phyloP scores from a whole-genome alignment of 2,113 vertebrate species.

The Chaetodon auriga region DNA sequence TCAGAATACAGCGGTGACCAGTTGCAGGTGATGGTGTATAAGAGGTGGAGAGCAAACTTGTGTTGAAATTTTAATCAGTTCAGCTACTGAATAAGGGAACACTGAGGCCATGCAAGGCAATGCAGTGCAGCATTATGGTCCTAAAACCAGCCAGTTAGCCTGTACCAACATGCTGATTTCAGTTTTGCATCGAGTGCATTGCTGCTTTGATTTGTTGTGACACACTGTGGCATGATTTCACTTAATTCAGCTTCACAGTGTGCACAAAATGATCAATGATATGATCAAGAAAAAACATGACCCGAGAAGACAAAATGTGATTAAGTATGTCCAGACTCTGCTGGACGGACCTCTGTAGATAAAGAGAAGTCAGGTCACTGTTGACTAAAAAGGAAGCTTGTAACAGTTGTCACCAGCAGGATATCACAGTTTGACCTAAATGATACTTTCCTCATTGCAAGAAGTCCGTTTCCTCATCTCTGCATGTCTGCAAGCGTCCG shows the following conservation, averaged over 20 bases:
- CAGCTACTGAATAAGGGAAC: neutral
- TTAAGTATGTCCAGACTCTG: neutral
- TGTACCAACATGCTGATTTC: neutral
- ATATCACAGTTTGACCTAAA: neutral
- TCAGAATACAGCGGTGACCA: neutral
- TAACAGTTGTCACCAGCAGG: neutral
- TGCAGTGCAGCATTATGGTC: neutral
- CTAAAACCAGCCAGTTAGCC: neutral
- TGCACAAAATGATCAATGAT: neutral
- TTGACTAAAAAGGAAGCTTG: neutral
- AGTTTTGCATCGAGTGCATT: neutral
- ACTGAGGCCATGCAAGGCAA: neutral
- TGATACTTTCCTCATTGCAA: neutral
- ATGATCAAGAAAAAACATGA: neutral
- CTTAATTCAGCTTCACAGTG: neutral
- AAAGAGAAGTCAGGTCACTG: neutral
- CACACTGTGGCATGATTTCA: neutral
- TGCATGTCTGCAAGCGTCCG: neutral
- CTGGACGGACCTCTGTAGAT: neutral
- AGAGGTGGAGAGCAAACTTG: neutral
- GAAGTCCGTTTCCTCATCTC: neutral
- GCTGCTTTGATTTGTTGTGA: neutral
- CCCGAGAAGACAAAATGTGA: neutral
- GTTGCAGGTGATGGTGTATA: neutral
- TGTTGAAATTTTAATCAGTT: conserved; percentile 14